Percentiles rank a stretch among this genome's conserved stretches.
Evolutionary conservation across 1,140 invertebrate genomes (phyloP).

Genomic region (Meloidogyne floridensis): DNA sequence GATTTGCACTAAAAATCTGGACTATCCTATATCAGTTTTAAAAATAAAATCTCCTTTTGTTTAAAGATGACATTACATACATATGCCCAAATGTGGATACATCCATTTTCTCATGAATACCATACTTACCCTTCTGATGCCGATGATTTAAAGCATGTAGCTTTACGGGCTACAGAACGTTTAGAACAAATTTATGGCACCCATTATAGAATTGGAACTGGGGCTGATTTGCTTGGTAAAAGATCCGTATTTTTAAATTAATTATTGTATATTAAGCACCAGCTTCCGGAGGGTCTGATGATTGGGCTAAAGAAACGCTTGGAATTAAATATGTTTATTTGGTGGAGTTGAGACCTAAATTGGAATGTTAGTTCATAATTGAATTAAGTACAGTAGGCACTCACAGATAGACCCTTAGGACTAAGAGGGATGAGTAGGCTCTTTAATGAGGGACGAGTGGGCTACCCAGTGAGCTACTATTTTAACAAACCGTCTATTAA

Average conservation of each 20-base stretch:
- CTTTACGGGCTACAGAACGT: slow-evolving; percentile 58
- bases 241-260: neutral
- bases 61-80: slow-evolving; percentile 60
- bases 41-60: too few species aligned
- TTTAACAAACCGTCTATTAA: too few species aligned
- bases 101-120: slow-evolving; percentile 60
- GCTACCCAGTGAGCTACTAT: too few species aligned
- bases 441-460: too few species aligned
- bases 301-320: slow-evolving; percentile 62
- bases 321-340: slow-evolving; percentile 65
- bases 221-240: slow-evolving; percentile 44
- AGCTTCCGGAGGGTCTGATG: slow-evolving; percentile 64
- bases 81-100: slow-evolving; percentile 66
- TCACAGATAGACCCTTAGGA: too few species aligned
- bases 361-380: slow-evolving; percentile 39
- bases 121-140: neutral
- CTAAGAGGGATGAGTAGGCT: too few species aligned
- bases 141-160: slow-evolving; percentile 40
- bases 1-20: too few species aligned
- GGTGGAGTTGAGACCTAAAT: slow-evolving; percentile 55
- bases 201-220: slow-evolving; percentile 61
- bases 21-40: too few species aligned
- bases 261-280: slow-evolving; percentile 50
- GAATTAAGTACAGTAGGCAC: too few species aligned
- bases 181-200: slow-evolving; percentile 61